phyloP scores from a whole-genome alignment of 2,113 vertebrate species.

The Callipepla squamata region DNA sequence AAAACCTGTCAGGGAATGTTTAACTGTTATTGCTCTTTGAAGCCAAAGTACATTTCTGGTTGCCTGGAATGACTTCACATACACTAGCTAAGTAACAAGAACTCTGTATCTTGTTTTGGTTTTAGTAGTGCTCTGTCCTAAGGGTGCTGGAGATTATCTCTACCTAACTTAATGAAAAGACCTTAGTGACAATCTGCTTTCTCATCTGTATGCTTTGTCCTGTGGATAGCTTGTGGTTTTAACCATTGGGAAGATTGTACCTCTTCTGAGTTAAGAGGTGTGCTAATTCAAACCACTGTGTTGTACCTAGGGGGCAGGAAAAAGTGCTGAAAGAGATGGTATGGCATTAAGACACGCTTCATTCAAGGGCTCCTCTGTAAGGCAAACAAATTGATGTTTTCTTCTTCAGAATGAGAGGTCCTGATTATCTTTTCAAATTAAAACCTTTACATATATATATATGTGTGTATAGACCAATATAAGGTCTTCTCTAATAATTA shows the following conservation, averaged over 20 bases:
- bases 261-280: not conserved
- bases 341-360: not conserved
- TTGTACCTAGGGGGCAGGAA: not conserved
- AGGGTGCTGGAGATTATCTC: not conserved
- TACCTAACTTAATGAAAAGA: not conserved
- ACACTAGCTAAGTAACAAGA: not conserved
- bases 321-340: not conserved
- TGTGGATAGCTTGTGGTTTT: conserved; percentile 34
- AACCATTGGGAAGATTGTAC: not conserved
- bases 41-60: not conserved
- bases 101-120: not conserved
- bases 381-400: not conserved
- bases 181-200: not conserved
- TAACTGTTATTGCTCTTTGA: not conserved
- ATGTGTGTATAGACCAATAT: too few relatives aligned
- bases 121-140: not conserved
- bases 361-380: not conserved
- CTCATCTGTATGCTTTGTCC: conserved; percentile 58
- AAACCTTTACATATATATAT: not conserved
- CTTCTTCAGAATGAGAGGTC: not conserved
- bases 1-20: not conserved
- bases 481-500: not conserved
- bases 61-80: not conserved
- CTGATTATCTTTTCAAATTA: not conserved
- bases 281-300: not conserved